These are phyloP conservation scores for Phylloscopus whistleri DNA, from an alignment of 2,113 vertebrate genomes.

Conservation along the genomic window DNA sequence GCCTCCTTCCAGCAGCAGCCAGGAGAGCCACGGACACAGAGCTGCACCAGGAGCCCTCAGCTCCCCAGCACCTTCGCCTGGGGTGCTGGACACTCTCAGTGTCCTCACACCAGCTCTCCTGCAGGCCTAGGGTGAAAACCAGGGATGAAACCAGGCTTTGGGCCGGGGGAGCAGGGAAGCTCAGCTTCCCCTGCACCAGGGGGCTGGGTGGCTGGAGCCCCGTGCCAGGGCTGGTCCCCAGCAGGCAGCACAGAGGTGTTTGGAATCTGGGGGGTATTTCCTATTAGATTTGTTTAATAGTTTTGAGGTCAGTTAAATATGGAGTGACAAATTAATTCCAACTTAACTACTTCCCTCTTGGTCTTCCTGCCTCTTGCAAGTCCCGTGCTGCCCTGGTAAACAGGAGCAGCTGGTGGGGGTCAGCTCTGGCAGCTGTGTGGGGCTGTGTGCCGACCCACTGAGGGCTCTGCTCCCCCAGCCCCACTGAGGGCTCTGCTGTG, in stretches of 20 bases:
- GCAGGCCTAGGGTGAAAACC: not conserved
- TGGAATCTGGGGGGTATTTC: conserved; percentile 28
- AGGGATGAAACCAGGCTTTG: not conserved
- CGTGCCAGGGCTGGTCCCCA: not conserved
- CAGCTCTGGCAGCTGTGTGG: not conserved
- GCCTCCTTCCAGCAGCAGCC: not conserved
- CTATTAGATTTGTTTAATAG: conserved; percentile 50
- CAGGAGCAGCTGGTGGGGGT: not conserved
- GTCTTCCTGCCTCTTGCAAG: conserved; percentile 22
- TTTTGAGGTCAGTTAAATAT: conserved; percentile 52
- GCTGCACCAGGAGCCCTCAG: not conserved
- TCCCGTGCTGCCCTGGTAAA: conserved; percentile 4
- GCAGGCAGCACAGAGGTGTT: not conserved
- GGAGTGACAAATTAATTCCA: conserved; percentile 60
- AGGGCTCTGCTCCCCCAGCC: no score
- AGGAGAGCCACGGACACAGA: not conserved
- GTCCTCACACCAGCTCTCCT: not conserved
- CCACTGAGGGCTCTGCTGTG: no score
- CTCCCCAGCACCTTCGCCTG: not conserved
- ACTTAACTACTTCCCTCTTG: conserved; percentile 48
- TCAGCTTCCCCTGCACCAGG: not conserved
- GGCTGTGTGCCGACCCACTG: not conserved
- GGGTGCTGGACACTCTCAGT: rapidly evolving
- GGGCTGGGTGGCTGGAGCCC: not conserved
- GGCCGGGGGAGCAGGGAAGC: not conserved